Percentiles rank a stretch among this genome's conserved stretches.
Evolutionary conservation across 2,888 invertebrate species (phyloP).

Genomic region (Piscicola geometra): DNA sequence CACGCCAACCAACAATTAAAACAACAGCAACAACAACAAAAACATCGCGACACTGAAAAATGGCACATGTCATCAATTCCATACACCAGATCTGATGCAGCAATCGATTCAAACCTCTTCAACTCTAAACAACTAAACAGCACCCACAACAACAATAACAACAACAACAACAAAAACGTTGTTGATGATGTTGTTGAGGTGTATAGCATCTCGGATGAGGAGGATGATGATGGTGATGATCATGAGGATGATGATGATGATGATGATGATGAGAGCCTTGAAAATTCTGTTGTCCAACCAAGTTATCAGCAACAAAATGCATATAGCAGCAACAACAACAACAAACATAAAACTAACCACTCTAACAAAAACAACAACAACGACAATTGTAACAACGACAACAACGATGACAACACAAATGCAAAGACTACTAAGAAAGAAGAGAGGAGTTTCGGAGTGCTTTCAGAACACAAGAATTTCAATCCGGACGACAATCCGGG

Average conservation of each 20-base stretch:
- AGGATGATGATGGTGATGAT: background rate
- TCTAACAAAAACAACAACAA: background rate
- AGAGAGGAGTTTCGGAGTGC: background rate
- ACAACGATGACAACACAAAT: background rate
- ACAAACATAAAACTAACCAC: background rate
- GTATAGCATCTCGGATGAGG: slow-evolving; percentile 30
- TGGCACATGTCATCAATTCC: too few species aligned
- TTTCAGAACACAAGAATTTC: background rate
- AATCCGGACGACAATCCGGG: too few species aligned
- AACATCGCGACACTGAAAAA: too few species aligned
- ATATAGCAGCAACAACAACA: background rate
- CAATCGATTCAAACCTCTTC: slow-evolving; percentile 19
- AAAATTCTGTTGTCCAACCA: background rate
- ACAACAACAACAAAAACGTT: background rate
- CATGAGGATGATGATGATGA: slow-evolving; percentile 1
- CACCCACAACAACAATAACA: background rate
- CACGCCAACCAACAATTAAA: background rate
- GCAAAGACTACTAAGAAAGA: background rate
- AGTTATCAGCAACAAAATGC: background rate
- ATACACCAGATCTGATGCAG: slow-evolving; percentile 21
- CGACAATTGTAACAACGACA: too few species aligned
- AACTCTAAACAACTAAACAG: background rate
- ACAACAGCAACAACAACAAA: background rate
- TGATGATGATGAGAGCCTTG: background rate
- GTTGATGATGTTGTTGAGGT: slow-evolving; percentile 24